These are phyloP conservation scores for Macrobrachium nipponense DNA, from an alignment of 1,140 invertebrate species.

Conservation along the genomic window DNA sequence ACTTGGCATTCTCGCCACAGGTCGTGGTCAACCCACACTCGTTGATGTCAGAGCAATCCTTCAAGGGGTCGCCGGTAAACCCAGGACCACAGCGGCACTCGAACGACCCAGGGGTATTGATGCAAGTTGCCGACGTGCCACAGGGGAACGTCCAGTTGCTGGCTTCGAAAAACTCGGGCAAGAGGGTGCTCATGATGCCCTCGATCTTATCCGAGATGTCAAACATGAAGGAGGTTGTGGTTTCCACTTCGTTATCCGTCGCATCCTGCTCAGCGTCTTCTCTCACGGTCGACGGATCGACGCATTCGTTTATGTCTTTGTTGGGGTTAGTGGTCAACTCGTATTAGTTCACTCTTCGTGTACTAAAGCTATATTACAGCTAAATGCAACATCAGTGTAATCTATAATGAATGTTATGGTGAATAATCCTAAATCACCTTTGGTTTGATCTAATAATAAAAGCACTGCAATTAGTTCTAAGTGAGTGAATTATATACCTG, in stretches of 20 bases:
- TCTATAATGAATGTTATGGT: background rate
- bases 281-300: slow-evolving; percentile 34
- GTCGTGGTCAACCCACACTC: slow-evolving; percentile 72
- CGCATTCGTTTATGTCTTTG: slow-evolving; percentile 65
- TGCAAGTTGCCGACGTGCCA: slow-evolving; percentile 86
- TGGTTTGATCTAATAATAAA: too few species aligned
- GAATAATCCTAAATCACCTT: background rate
- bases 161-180: slow-evolving; percentile 79
- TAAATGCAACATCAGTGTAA: background rate
- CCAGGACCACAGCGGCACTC: slow-evolving; percentile 82
- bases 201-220: slow-evolving; percentile 7
- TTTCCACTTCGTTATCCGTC: slow-evolving; percentile 18
- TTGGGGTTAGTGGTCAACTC: slow-evolving; percentile 32
- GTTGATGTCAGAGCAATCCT: slow-evolving; percentile 76
- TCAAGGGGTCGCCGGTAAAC: slow-evolving; percentile 73
- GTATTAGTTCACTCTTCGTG: slow-evolving; percentile 23
- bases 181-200: slow-evolving; percentile 73
- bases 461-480: too few species aligned
- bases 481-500: too few species aligned
- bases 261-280: background rate
- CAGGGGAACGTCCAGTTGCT: slow-evolving; percentile 72
- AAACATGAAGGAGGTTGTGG: slow-evolving; percentile 20
- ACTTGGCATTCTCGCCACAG: slow-evolving; percentile 70
- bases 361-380: background rate
- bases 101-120: slow-evolving; percentile 83